Conservation (phyloP, 2,797 vertebrate species). For the Mionectes olivaceus region DNA sequence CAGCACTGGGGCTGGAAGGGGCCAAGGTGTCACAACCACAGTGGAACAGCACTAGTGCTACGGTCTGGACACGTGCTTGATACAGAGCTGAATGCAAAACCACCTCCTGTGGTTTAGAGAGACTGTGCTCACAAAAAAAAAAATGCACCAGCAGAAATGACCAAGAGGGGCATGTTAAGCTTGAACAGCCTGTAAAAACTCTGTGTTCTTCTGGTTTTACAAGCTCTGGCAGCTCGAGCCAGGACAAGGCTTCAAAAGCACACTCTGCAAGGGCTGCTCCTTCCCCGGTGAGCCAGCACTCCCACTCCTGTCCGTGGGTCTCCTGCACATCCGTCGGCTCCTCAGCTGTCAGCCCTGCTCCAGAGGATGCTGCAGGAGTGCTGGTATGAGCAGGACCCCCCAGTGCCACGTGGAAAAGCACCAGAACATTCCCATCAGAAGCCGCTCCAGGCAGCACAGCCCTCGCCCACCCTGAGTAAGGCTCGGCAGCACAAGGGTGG, state of each 20-base stretch:
- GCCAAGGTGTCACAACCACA: background rate
- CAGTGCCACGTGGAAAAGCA: background rate
- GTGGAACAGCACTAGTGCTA: background rate
- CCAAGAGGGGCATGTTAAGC: background rate
- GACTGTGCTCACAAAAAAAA: background rate
- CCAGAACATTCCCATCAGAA: background rate
- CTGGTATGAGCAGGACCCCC: background rate
- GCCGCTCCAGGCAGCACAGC: background rate
- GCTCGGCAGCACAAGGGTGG: background rate
- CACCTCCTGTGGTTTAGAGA: background rate
- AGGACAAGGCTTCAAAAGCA: background rate
- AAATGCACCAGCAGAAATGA: background rate
- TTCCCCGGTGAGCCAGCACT: background rate
- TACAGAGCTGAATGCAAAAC: background rate
- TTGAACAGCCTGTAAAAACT: background rate
- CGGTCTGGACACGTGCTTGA: accelerated
- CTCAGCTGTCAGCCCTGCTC: background rate
- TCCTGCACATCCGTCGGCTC: background rate
- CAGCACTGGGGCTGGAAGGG: background rate
- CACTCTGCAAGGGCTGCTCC: background rate
- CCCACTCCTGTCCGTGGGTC: accelerated
- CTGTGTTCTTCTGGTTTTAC: background rate
- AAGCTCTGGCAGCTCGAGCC: background rate
- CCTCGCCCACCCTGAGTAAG: background rate
- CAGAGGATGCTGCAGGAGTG: background rate